Percentiles rank a stretch among this genome's conserved stretches.
Conservation (phyloP, 2,113 vertebrate genomes). For the Cynopterus brachyotis region DNA sequence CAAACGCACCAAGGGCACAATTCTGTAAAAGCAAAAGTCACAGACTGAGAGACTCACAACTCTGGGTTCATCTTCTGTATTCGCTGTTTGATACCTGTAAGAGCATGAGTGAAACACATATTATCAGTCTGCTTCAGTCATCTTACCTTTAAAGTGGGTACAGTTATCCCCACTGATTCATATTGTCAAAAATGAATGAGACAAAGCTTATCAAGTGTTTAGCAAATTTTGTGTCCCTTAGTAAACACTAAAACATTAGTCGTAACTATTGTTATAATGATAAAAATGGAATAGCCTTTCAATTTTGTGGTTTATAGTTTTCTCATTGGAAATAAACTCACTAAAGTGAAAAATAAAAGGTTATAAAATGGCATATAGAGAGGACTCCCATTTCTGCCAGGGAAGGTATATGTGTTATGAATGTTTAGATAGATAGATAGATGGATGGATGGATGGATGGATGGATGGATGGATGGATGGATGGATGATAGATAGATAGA, state of each 20-base stretch:
- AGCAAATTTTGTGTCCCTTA: background rate
- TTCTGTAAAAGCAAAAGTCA: background rate
- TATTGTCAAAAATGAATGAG: background rate
- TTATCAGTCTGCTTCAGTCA: background rate
- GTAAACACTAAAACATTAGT: background rate
- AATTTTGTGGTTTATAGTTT: background rate
- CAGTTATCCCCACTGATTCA: fast-evolving
- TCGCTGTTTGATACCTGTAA: background rate
- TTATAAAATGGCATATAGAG: background rate
- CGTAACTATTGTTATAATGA: background rate
- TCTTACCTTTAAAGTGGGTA: background rate
- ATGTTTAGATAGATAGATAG: too few relatives aligned
- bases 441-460: background rate
- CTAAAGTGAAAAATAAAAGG: background rate
- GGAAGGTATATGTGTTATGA: fast-evolving
- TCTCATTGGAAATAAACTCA: background rate
- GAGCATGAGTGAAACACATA: background rate
- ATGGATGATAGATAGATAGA: too few relatives aligned
- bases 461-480: too few relatives aligned
- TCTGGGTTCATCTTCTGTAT: background rate
- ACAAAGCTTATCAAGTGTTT: background rate
- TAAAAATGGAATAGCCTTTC: background rate
- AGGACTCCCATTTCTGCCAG: background rate
- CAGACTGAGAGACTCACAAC: background rate
- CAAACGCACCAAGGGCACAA: background rate